These are phyloP conservation scores for Catharus bicknelli DNA, from an alignment of 2,113 vertebrate species.

Conservation along the genomic window DNA sequence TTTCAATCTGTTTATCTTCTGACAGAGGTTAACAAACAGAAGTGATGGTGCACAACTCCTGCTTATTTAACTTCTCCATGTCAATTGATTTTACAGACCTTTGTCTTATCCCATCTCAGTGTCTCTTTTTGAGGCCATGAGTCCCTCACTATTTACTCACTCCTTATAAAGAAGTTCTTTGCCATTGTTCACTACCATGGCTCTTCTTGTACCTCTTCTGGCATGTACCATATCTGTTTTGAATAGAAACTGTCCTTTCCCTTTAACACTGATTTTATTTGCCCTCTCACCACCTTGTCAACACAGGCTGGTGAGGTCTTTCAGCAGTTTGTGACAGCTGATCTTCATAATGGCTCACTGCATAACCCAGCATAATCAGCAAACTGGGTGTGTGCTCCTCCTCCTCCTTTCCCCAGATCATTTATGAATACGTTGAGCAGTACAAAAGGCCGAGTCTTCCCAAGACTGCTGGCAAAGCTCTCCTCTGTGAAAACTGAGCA, in stretches of 20 bases:
- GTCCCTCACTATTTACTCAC: neutral
- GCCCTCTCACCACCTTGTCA: neutral
- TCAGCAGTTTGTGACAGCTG: neutral
- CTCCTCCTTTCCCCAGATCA: neutral
- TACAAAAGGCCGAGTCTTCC: neutral
- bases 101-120: neutral
- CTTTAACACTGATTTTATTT: neutral
- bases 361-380: neutral
- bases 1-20: neutral
- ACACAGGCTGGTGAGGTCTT: neutral
- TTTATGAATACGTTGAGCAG: accelerated
- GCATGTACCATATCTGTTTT: neutral
- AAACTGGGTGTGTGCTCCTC: neutral
- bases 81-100: neutral
- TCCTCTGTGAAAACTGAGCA: neutral
- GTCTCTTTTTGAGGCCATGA: neutral
- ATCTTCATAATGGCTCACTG: neutral
- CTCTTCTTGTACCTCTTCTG: neutral
- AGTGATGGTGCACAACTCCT: neutral
- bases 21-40: neutral
- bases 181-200: neutral
- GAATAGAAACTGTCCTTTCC: neutral
- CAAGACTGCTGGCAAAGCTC: neutral
- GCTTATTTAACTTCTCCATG: neutral
- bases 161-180: neutral